A percentile compares a stretch with the other conserved stretches of the same genome.
Evolutionary conservation across 2,113 vertebrate species (phyloP).

Genomic region (Sturnira hondurensis): DNA sequence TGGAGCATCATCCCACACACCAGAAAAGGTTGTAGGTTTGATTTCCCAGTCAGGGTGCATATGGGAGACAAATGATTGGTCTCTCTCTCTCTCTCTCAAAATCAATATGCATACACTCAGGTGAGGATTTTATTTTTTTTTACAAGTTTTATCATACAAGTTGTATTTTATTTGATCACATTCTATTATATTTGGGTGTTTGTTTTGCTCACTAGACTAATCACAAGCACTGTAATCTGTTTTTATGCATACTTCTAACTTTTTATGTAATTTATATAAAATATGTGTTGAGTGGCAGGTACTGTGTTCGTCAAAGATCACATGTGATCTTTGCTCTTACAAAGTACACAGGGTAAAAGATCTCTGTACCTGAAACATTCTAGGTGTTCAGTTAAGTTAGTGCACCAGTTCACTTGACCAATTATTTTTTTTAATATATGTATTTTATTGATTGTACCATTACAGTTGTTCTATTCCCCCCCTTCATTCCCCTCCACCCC

Average conservation of each 20-base stretch:
- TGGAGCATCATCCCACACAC: too few relatives aligned
- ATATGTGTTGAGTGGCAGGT: too few relatives aligned
- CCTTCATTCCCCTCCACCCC: too few relatives aligned
- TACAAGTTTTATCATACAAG: neutral
- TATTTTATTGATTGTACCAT: too few relatives aligned
- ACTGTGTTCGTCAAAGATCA: neutral
- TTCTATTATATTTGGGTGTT: neutral
- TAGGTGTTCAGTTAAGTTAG: neutral
- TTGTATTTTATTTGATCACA: neutral
- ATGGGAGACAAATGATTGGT: too few relatives aligned
- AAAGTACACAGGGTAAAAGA: neutral
- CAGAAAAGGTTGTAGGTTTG: too few relatives aligned
- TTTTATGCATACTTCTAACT: neutral
- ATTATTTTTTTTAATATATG: too few relatives aligned
- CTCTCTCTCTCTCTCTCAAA: too few relatives aligned
- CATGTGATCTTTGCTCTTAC: neutral
- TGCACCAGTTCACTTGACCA: neutral
- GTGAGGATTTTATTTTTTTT: too few relatives aligned
- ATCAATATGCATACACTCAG: too few relatives aligned
- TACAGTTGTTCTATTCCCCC: too few relatives aligned
- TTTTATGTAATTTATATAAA: slow-evolving; percentile 9
- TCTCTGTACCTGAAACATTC: neutral
- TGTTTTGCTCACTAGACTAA: neutral
- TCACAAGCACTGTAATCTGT: neutral
- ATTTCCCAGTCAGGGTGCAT: too few relatives aligned